Conservation (phyloP, 2,888 invertebrate genomes). For the Drosophila mettleri region DNA sequence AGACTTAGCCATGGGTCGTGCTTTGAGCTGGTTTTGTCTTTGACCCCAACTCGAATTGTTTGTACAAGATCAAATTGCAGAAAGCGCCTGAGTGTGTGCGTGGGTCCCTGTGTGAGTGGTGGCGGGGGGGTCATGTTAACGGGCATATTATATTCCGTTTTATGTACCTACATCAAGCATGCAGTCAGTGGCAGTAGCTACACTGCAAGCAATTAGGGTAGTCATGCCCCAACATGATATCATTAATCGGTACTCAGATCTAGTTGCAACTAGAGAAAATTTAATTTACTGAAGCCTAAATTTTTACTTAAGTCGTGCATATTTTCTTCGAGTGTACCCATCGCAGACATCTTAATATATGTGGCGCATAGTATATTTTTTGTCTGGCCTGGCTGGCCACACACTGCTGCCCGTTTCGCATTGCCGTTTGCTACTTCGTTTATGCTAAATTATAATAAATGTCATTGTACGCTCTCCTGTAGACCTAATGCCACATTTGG, state of each 20-base stretch:
- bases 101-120: not conserved
- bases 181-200: slow-evolving; percentile 10
- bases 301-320: not conserved
- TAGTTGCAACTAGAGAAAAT: not conserved
- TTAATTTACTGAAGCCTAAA: not conserved
- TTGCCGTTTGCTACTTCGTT: slow-evolving; percentile 32
- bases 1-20: slow-evolving; percentile 37
- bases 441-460: slow-evolving; percentile 79
- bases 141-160: slow-evolving; percentile 65
- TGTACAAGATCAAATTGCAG: slow-evolving; percentile 78
- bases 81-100: not conserved
- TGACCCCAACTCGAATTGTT: slow-evolving; percentile 73
- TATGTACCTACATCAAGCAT: slow-evolving; percentile 45
- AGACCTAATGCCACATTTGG: slow-evolving; percentile 65
- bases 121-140: slow-evolving; percentile 55
- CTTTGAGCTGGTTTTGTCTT: slow-evolving; percentile 57
- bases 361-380: slow-evolving; percentile 45
- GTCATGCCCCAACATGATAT: too few relatives aligned
- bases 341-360: slow-evolving; percentile 34
- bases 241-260: not conserved
- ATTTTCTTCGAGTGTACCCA: slow-evolving; percentile 16
- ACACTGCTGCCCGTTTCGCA: slow-evolving; percentile 10
- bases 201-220: slow-evolving; percentile 48
- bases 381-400: slow-evolving; percentile 14
- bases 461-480: slow-evolving; percentile 64